A percentile compares a stretch with the other conserved stretches of the same genome.
Evolutionary conservation across 64 coral and sea anemone species (phyloP).

Genomic region (Porites lutea): DNA sequence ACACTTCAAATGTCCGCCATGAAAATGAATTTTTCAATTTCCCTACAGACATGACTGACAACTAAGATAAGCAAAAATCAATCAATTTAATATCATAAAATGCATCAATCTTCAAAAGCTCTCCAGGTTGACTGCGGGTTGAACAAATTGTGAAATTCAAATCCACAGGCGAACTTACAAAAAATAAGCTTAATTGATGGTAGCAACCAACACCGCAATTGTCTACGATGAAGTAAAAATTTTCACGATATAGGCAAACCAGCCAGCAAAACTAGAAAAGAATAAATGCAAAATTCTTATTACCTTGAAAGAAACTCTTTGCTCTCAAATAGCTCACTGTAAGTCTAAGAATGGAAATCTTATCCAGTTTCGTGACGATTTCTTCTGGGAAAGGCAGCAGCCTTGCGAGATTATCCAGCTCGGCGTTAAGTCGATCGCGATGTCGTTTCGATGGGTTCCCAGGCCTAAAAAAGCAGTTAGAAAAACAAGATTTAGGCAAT

Average conservation of each 20-base stretch:
- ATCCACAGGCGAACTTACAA: background rate
- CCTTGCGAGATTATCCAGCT: conserved; percentile 97
- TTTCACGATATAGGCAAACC: conserved; percentile 27
- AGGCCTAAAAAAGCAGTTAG: conserved; percentile 71
- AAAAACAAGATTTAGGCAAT: conserved; percentile 21
- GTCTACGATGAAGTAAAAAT: conserved; percentile 5
- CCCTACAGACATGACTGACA: conserved; percentile 4
- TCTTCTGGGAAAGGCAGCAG: conserved; percentile 99
- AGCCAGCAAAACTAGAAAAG: background rate
- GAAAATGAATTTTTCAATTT: background rate
- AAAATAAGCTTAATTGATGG: conserved; percentile 2
- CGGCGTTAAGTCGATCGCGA: conserved; percentile 97
- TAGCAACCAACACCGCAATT: conserved; percentile 35
- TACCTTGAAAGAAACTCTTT: conserved; percentile 99
- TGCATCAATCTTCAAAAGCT: background rate
- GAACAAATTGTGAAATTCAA: conserved; percentile 2
- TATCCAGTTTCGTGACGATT: conserved; percentile 99
- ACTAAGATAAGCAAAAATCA: conserved; percentile 7
- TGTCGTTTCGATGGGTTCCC: conserved; percentile 99
- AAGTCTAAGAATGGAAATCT: conserved; percentile 99
- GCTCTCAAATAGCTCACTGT: conserved; percentile 99
- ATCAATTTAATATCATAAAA: conserved; percentile 33
- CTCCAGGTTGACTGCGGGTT: background rate
- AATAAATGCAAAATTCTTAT: conserved; percentile 51
- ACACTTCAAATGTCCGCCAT: background rate